Conservation (phyloP, 2,888 invertebrate species). For the Diadegma fenestrale region DNA sequence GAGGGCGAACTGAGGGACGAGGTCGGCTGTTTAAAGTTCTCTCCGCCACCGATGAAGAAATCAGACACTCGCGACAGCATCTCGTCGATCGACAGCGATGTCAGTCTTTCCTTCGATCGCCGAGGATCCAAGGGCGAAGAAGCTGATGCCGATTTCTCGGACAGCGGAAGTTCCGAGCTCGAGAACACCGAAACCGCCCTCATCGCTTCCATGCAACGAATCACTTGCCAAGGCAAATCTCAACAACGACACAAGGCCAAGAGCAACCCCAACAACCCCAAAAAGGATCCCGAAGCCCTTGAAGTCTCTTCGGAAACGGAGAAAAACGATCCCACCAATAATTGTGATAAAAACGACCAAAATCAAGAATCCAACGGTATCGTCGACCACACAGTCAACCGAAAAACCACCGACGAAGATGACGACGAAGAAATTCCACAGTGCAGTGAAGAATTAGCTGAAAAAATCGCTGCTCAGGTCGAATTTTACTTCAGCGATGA, state of each 20-base stretch:
- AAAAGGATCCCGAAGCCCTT: not conserved
- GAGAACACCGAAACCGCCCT: conserved; percentile 83
- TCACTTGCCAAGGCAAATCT: conserved; percentile 44
- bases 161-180: conserved; percentile 90
- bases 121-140: conserved; percentile 87
- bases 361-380: not conserved
- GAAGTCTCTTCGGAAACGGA: not conserved
- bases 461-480: conserved; percentile 93
- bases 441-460: conserved; percentile 90
- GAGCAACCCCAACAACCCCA: not conserved
- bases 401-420: conserved; percentile 79
- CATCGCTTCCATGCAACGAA: conserved; percentile 49
- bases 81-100: conserved; percentile 88
- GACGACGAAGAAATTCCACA: conserved; percentile 85
- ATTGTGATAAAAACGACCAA: not conserved
- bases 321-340: not conserved
- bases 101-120: conserved; percentile 86
- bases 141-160: conserved; percentile 87
- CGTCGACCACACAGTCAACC: not conserved
- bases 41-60: conserved; percentile 85
- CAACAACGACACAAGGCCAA: conserved; percentile 51
- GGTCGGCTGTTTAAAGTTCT: conserved; percentile 80
- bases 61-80: conserved; percentile 87
- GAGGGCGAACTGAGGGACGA: conserved; percentile 81
- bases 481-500: conserved; percentile 98